A percentile compares a stretch with the other conserved stretches of the same genome.
Evolutionary conservation across 2,113 vertebrate genomes (phyloP).

Genomic region (Prochilodus magdalenae): DNA sequence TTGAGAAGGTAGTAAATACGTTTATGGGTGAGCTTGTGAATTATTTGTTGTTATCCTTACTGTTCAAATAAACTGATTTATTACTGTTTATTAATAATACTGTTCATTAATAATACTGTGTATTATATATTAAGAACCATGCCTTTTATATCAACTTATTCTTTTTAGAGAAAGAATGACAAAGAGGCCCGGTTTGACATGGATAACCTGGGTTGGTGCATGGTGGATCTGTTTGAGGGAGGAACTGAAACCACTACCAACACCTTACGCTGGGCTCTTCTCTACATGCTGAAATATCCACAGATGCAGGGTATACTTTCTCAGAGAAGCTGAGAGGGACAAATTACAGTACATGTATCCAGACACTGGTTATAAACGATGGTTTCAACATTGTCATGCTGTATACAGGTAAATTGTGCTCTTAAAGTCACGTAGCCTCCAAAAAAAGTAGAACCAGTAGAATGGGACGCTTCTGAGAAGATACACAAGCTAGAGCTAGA

Average conservation of each 20-base stretch:
- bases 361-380: no score
- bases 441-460: no score
- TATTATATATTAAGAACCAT: no score
- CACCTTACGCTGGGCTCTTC: constrained; percentile 85
- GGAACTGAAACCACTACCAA: constrained; percentile 87
- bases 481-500: no score
- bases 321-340: not conserved
- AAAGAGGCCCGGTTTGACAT: constrained; percentile 71
- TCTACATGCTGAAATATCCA: constrained; percentile 86
- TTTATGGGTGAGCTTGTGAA: not conserved
- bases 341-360: not conserved
- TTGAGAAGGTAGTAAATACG: constrained; percentile 76
- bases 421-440: no score
- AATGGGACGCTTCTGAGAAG: no score
- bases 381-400: no score
- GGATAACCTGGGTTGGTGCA: constrained; percentile 78
- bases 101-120: not conserved
- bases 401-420: no score
- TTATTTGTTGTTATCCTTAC: not conserved
- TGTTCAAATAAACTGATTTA: no score
- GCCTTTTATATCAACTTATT: not conserved
- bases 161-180: constrained; percentile 58
- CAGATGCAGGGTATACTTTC: constrained; percentile 83
- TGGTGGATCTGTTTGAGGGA: constrained; percentile 88
- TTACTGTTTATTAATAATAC: no score